Conservation (phyloP, 2,797 vertebrate species). For the Coccyzus lansbergi region DNA sequence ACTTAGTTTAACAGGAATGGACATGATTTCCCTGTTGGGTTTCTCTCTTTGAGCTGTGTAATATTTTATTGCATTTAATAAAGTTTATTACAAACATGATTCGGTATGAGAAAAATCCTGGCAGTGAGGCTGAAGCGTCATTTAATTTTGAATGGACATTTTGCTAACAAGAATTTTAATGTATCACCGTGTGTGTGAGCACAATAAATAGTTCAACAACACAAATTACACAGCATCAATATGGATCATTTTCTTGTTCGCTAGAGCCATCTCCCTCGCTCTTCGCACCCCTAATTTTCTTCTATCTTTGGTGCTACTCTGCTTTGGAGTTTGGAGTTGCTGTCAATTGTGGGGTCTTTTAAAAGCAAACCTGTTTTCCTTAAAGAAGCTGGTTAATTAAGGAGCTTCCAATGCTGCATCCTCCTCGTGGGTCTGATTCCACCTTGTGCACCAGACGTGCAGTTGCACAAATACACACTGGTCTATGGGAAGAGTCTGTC, state of each 20-base stretch:
- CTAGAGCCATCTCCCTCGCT: neutral
- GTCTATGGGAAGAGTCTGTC: neutral
- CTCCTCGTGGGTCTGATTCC: neutral
- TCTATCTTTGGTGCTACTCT: neutral
- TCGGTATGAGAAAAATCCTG: neutral
- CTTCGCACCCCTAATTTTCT: neutral
- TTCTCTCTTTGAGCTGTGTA: conserved; percentile 19
- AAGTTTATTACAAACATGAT: conserved; percentile 14
- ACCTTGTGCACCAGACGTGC: neutral
- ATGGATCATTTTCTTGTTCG: neutral
- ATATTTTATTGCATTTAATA: conserved; percentile 42
- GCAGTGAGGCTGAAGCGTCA: neutral
- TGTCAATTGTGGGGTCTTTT: neutral
- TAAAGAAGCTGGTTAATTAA: neutral
- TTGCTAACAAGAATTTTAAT: conserved; percentile 27
- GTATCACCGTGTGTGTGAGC: neutral
- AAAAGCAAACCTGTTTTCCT: neutral
- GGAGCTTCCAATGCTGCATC: neutral
- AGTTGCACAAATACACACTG: neutral
- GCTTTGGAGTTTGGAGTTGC: neutral
- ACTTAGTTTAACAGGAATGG: conserved; percentile 43
- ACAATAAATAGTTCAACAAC: neutral
- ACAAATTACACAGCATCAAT: neutral
- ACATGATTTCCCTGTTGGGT: conserved; percentile 36
- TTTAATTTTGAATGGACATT: conserved; percentile 24